Conservation (phyloP, 2,113 vertebrate genomes). For the Sturnus vulgaris region DNA sequence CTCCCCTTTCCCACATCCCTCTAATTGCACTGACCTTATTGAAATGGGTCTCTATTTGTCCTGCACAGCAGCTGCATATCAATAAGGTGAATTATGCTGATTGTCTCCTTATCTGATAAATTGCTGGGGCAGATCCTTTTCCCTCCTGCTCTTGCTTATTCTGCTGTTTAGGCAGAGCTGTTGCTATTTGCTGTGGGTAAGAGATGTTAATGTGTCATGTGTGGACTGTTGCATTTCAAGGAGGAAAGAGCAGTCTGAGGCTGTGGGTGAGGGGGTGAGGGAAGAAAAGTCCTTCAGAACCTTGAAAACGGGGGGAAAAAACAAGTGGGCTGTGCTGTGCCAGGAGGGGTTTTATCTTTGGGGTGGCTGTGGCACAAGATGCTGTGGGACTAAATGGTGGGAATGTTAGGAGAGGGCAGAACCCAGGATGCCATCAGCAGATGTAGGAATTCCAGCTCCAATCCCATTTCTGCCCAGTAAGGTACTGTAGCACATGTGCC, state of each 20-base stretch:
- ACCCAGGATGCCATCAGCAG: not conserved
- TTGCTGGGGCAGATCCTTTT: not conserved
- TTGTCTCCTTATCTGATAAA: not conserved
- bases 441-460: not conserved
- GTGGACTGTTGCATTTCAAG: not conserved
- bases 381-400: not conserved
- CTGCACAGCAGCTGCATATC: not conserved
- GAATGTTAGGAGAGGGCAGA: not conserved
- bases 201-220: not conserved
- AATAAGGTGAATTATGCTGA: slow-evolving; percentile 1
- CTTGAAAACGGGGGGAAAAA: not conserved
- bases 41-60: not conserved
- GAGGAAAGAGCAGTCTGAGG: not conserved
- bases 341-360: not conserved
- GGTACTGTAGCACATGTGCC: fast-evolving
- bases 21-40: not conserved
- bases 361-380: not conserved
- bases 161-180: not conserved
- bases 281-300: not conserved
- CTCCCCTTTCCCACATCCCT: not conserved
- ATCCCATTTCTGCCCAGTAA: not conserved
- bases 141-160: not conserved
- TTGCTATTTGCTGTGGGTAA: not conserved
- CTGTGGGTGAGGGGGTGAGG: not conserved
- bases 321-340: not conserved